These are phyloP conservation scores for Drosophila nr. fundita DNA, from an alignment of 2,888 invertebrate species.

Conservation along the genomic window DNA sequence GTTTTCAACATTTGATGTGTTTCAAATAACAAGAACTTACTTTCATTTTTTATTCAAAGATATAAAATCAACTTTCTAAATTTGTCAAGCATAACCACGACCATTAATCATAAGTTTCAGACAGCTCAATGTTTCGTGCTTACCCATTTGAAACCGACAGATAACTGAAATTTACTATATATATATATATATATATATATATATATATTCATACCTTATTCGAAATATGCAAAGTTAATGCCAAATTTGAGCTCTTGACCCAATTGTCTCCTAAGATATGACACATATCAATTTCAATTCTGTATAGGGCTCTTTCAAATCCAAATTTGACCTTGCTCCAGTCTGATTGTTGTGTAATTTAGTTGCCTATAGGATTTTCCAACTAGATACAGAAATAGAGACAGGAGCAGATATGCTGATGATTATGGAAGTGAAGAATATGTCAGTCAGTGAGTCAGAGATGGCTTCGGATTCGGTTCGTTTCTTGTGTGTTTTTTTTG, in stretches of 20 bases:
- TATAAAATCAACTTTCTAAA: conserved; percentile 14
- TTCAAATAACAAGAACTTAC: background rate
- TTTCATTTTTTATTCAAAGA: conserved; percentile 4
- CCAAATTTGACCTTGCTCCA: background rate
- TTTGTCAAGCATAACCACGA: conserved; percentile 23
- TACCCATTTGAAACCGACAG: background rate
- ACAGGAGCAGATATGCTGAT: conserved; percentile 6
- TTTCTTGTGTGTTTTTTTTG: background rate
- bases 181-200: too few species aligned
- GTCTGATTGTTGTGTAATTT: conserved; percentile 27
- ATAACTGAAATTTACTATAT: background rate
- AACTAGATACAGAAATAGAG: conserved; percentile 5
- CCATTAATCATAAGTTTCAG: background rate
- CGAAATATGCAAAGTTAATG: background rate
- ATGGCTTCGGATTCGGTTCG: conserved; percentile 8
- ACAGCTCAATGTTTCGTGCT: background rate
- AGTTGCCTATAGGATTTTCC: conserved; percentile 13
- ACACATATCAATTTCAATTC: background rate
- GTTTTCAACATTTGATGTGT: background rate
- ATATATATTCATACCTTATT: too few species aligned
- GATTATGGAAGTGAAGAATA: conserved; percentile 49
- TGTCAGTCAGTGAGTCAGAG: conserved; percentile 36
- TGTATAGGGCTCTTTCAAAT: background rate
- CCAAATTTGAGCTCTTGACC: background rate
- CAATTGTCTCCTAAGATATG: background rate